Conservation (phyloP, 2,888 invertebrate genomes). For the Iselma pallidipennis region DNA sequence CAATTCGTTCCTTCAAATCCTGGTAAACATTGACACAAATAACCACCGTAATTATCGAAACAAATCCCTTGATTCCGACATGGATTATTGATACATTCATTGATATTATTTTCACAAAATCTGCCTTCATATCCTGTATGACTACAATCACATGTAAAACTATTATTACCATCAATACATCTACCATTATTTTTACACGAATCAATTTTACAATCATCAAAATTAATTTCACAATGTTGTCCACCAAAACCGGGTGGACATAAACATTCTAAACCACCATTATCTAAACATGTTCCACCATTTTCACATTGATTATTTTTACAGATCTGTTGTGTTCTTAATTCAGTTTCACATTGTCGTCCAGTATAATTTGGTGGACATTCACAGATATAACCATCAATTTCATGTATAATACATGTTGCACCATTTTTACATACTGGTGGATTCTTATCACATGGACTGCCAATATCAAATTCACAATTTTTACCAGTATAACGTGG, state of each 20-base stretch:
- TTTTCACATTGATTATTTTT: slow-evolving; percentile 75
- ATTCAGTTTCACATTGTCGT: slow-evolving; percentile 72
- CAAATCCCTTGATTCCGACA: slow-evolving; percentile 76
- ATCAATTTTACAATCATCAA: slow-evolving; percentile 74
- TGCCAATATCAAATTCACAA: slow-evolving; percentile 81
- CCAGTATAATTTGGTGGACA: slow-evolving; percentile 73
- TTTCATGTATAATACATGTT: slow-evolving; percentile 65
- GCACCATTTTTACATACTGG: slow-evolving; percentile 76
- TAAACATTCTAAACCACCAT: slow-evolving; percentile 46
- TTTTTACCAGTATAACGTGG: slow-evolving; percentile 85
- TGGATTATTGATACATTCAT: slow-evolving; percentile 75
- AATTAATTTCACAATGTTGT: slow-evolving; percentile 70
- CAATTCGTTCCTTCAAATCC: slow-evolving; percentile 84
- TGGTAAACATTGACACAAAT: slow-evolving; percentile 74
- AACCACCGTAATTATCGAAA: slow-evolving; percentile 82
- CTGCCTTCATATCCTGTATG: slow-evolving; percentile 75
- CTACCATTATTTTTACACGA: slow-evolving; percentile 69
- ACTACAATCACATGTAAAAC: slow-evolving; percentile 77
- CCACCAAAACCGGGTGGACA: slow-evolving; percentile 67
- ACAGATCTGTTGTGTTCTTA: slow-evolving; percentile 71
- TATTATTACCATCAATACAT: slow-evolving; percentile 74
- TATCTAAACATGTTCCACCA: slow-evolving; percentile 74
- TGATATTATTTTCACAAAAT: slow-evolving; percentile 76
- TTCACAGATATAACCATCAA: slow-evolving; percentile 72
- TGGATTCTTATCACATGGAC: slow-evolving; percentile 66